Evolutionary conservation across 2,113 vertebrate genomes (phyloP).

Genomic region (Toxotes jaculatrix): DNA sequence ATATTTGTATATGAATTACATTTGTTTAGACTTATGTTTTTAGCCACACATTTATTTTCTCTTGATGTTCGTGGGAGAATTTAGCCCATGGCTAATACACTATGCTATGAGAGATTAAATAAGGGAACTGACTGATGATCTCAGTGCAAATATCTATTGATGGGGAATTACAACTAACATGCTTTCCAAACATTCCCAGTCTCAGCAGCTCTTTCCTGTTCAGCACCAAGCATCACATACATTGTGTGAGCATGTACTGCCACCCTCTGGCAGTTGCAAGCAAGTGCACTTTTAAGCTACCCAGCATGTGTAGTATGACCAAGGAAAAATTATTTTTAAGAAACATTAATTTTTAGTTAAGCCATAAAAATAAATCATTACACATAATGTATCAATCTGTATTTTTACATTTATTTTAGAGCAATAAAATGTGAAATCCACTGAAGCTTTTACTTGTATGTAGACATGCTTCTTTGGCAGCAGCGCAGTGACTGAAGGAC

Average conservation of each 20-base stretch:
- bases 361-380: not conserved
- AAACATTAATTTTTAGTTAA: too few relatives aligned
- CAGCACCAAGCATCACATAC: not conserved
- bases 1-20: not conserved
- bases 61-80: not conserved
- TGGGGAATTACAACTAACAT: not conserved
- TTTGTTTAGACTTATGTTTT: not conserved
- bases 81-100: too few relatives aligned
- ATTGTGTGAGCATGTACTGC: constrained; percentile 43
- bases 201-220: not conserved
- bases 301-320: too few relatives aligned
- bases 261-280: constrained; percentile 52
- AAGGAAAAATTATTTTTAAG: too few relatives aligned
- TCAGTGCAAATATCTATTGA: constrained; percentile 17
- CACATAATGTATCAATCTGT: not conserved
- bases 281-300: constrained; percentile 19
- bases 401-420: not conserved
- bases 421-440: not conserved
- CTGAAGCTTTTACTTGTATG: not conserved
- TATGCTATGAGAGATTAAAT: constrained; percentile 4
- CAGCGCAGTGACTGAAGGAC: not conserved
- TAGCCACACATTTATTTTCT: not conserved
- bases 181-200: not conserved
- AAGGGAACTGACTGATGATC: not conserved
- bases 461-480: not conserved